Conservation (phyloP, 2,797 vertebrate species). For the Acridotheres tristis region DNA sequence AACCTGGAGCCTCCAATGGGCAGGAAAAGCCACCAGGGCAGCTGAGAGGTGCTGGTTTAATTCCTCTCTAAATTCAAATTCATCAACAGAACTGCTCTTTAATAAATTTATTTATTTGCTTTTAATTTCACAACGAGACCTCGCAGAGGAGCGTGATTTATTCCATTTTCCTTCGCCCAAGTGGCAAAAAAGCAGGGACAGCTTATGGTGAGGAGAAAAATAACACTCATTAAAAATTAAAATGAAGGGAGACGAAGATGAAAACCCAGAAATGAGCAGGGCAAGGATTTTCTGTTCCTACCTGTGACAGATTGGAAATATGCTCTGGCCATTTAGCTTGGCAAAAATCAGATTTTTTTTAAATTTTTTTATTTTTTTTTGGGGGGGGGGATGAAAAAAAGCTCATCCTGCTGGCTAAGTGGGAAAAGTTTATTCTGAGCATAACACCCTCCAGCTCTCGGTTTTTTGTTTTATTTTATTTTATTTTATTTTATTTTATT, state of each 20-base stretch:
- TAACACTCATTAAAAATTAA: neutral
- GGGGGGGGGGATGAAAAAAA: neutral
- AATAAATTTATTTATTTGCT: neutral
- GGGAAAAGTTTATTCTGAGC: conserved; percentile 35
- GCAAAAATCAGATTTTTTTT: neutral
- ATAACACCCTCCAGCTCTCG: neutral
- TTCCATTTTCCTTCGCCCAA: neutral
- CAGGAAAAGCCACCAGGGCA: neutral
- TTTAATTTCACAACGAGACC: neutral
- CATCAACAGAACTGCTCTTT: neutral
- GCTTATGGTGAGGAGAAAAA: neutral
- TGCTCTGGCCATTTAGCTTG: neutral
- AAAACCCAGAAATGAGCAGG: neutral
- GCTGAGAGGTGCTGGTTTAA: neutral
- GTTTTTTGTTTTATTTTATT: neutral
- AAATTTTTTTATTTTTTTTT: neutral
- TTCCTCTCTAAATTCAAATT: neutral
- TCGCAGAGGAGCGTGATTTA: neutral
- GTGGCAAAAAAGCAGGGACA: neutral
- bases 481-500: too few relatives aligned
- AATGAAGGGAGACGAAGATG: neutral
- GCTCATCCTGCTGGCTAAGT: conserved; percentile 33
- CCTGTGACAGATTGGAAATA: neutral
- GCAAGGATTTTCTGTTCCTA: neutral
- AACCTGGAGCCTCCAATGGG: accelerated